A percentile compares a stretch with the other conserved stretches of the same genome.
Conservation (phyloP, 2,797 vertebrate species). For the Eulemur albifrons region DNA sequence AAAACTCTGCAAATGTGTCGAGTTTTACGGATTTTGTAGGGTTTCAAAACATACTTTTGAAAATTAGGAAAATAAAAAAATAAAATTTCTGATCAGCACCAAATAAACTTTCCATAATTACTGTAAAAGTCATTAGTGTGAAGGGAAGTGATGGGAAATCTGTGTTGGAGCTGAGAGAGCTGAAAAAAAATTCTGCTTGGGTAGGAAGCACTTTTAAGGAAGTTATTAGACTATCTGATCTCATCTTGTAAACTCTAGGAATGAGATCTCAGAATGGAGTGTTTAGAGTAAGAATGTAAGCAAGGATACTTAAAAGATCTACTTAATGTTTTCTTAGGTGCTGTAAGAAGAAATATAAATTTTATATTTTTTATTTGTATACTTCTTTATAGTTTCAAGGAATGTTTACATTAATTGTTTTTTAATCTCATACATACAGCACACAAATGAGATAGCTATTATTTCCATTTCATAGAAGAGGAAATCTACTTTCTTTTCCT, state of each 20-base stretch:
- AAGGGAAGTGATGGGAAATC: not conserved
- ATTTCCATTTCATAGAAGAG: not conserved
- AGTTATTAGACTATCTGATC: not conserved
- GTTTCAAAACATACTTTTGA: not conserved
- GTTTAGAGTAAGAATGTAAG: not conserved
- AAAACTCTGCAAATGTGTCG: not conserved
- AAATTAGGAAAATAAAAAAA: not conserved
- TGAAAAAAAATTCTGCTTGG: conserved; percentile 45
- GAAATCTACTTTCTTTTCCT: not conserved
- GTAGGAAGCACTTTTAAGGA: conserved; percentile 11
- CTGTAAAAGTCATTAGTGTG: not conserved
- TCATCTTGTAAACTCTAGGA: not conserved
- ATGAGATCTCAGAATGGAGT: conserved; percentile 6
- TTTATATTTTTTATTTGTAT: not conserved
- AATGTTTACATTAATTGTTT: not conserved
- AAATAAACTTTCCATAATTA: conserved; percentile 65
- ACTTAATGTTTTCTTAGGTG: not conserved
- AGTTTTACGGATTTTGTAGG: not conserved
- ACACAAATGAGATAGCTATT: not conserved
- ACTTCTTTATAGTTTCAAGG: not conserved
- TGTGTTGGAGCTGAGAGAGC: not conserved
- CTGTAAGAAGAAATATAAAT: not conserved
- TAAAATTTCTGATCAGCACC: not conserved
- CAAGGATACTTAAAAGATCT: not conserved
- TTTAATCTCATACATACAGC: not conserved